phyloP scores from a whole-genome alignment of 2,797 vertebrate genomes.

The Thripadectes ignobilis region DNA sequence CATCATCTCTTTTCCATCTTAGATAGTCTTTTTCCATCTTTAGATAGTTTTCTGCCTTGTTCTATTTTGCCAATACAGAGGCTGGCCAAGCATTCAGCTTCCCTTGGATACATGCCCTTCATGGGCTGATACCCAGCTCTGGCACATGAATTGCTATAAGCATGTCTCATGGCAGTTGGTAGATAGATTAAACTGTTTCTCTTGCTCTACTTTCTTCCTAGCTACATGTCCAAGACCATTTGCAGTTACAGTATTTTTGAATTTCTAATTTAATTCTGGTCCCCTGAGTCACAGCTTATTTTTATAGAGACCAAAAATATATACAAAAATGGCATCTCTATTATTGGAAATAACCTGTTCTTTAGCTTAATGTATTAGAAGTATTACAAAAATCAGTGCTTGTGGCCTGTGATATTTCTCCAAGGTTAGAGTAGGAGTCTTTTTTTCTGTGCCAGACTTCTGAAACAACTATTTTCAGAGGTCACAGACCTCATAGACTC shows the following conservation, averaged over 20 bases:
- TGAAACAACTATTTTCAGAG: slow-evolving; percentile 11
- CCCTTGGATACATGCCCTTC: background rate
- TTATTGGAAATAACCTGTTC: background rate
- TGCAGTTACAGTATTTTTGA: background rate
- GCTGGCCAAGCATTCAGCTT: background rate
- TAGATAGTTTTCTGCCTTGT: background rate
- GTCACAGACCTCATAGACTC: background rate
- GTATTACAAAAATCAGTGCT: background rate
- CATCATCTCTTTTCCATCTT: background rate
- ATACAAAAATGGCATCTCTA: background rate
- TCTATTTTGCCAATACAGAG: background rate
- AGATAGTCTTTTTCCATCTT: background rate
- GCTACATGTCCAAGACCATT: background rate
- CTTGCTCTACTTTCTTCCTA: background rate
- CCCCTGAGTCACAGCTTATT: background rate
- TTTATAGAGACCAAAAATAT: background rate
- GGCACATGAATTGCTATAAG: background rate
- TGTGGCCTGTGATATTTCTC: background rate
- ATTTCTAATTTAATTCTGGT: background rate
- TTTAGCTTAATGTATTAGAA: background rate
- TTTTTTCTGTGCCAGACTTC: background rate
- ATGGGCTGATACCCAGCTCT: background rate
- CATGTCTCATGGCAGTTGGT: background rate
- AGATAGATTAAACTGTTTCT: background rate
- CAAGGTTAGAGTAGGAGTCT: background rate